Base-by-base conservation (phyloP, 1,140 invertebrate species). In the Drosophila varians region DNA sequence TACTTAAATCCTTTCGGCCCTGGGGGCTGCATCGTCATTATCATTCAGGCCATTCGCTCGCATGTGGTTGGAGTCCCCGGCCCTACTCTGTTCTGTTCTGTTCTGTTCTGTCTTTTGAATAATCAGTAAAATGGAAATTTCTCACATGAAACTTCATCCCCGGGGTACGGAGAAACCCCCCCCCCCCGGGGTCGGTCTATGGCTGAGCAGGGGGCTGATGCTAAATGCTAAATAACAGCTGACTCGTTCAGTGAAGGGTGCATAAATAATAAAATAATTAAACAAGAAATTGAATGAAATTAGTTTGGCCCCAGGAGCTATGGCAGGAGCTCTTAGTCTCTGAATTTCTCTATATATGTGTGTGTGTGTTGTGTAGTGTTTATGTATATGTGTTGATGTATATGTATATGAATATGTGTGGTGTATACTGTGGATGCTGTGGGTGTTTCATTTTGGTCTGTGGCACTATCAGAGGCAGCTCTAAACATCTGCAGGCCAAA, bases 261-360 rank as follows among this genome's bases (percentile, higher is more conserved):
- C 65, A 84, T 84, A 80, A 84, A 84, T 84, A 86, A 84, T 86
- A 84, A 86, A 84, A 80, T 76, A 84, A 80, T 84, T 84, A 84
- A 84, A 73, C 80, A 84, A 79, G 83, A 84, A 84, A 86, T 84
- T 86, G 56, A 84, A 84, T 86, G 76, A 84, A 86, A 84, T 84
- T 79, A 75, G 83, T 80, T 79, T 75, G 26, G 72, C 53, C 80
- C 72, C 31, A 38, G 21, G 51, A 53, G 66, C 46, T 57, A 40
- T 19, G 28, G 40, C 31, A n/a, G n/a, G 11, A 40, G 53, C 61
- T 21, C 36, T 38, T 12, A 53, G 68, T 26, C 40, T 70, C 9
- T 70, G 42, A 58, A 7, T 56, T 18, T 57, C 28, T 25, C 21
- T 49, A 31, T 42, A 38, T 61, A 9, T 43, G 42, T 48, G 34